Evolutionary conservation across 2,113 vertebrate species (phyloP).

Genomic region (Colossoma macropomum): DNA sequence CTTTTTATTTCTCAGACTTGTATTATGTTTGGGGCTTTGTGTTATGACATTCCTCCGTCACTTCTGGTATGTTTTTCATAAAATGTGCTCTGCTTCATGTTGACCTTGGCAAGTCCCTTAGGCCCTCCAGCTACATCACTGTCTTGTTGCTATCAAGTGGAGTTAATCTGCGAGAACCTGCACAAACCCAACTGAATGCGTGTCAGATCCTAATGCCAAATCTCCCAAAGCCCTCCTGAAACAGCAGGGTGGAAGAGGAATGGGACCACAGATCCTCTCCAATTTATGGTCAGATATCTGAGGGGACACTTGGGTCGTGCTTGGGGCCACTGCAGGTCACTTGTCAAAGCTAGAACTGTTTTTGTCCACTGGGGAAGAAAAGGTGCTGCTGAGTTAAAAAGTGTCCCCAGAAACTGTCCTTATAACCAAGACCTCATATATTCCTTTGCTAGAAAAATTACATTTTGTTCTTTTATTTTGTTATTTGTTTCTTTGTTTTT

Average conservation of each 20-base stretch:
- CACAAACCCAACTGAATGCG: constrained; percentile 34
- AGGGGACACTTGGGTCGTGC: background rate
- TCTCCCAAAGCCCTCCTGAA: constrained; percentile 31
- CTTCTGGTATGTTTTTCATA: constrained; percentile 54
- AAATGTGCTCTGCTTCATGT: constrained; percentile 41
- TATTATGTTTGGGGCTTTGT: constrained; percentile 40
- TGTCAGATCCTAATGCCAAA: constrained; percentile 46
- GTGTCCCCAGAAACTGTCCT: background rate
- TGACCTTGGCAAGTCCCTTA: constrained; percentile 54
- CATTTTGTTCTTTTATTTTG: too few species aligned
- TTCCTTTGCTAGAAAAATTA: background rate
- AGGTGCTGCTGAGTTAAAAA: background rate
- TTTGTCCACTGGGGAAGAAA: background rate
- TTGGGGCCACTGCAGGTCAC: background rate
- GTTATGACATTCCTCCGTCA: constrained; percentile 49
- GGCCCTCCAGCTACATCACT: constrained; percentile 50
- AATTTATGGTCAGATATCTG: constrained; percentile 17
- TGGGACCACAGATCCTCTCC: background rate
- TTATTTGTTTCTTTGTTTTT: too few species aligned
- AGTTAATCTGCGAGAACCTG: constrained; percentile 40
- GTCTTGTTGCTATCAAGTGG: constrained; percentile 49
- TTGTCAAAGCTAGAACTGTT: too few species aligned
- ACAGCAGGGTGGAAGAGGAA: constrained; percentile 18
- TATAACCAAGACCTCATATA: background rate
- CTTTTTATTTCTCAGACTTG: constrained; percentile 42